Percentiles rank a stretch among this genome's conserved stretches.
phyloP scores from a whole-genome alignment of 2,797 vertebrate species.

The Gorsachius magnificus region DNA sequence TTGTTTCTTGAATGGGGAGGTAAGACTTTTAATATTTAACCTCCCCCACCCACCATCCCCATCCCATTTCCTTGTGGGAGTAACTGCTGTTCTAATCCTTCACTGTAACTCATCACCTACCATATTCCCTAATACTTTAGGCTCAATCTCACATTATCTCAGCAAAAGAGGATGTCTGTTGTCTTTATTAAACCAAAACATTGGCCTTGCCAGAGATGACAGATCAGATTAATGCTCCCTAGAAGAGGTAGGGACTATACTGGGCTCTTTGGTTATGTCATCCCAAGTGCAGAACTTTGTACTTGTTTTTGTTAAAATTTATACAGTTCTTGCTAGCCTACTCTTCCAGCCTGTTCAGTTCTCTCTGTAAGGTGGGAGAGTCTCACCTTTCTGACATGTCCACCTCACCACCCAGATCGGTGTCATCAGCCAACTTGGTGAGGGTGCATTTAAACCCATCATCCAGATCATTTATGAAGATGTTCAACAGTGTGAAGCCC shows the following conservation, averaged over 20 bases:
- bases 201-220: background rate
- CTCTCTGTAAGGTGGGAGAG: background rate
- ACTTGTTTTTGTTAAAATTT: background rate
- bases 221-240: background rate
- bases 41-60: background rate
- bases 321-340: background rate
- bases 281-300: background rate
- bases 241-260: no score
- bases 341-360: background rate
- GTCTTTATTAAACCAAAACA: background rate
- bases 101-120: background rate
- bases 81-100: background rate
- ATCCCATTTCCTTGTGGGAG: background rate
- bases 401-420: background rate
- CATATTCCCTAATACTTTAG: background rate
- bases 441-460: background rate
- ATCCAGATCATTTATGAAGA: background rate
- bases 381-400: background rate
- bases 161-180: background rate
- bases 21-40: conserved; percentile 75
- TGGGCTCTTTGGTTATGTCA: background rate
- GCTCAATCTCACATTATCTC: background rate
- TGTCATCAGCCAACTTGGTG: background rate
- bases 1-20: conserved; percentile 98
- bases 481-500: background rate